Evolutionary conservation across 2,113 vertebrate species (phyloP), one percentile per base, ranked within the genome.

Genomic region (Ictidomys tridecemlineatus): DNA sequence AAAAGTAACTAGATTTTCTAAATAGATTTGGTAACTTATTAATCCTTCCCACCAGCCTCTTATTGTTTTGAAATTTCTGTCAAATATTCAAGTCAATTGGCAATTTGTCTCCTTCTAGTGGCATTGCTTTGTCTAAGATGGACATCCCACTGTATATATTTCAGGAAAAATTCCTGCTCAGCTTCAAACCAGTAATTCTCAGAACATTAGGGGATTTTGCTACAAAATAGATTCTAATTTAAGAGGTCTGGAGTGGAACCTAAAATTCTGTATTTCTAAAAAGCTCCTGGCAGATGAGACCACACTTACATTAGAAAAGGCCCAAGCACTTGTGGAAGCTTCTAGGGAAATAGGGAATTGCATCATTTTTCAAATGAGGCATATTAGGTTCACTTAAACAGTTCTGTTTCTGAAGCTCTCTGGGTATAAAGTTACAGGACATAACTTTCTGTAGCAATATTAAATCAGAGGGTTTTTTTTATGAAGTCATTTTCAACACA

Each of bases 181-280:
- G 11, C 18, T 72, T 96, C 37, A 78, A 94, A 91, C 42, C 30
- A 76, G 18, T 48, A 28, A 85, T 63, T 78, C n/a, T 91, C 85
- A 76, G 18, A 53, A 93, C 20, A 69, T 39, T 28, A 42, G 39
- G 51, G 34, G 26, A 73, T 61, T 79, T 78, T 82, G 12, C 70
- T 72, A 79, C 58, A 78, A 70, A 84, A 22, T 39, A 88, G 61
- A 79, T 85, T 85, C 14, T 78, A 67, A 69, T 61, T 79, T 30
- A 93, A 32, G 37, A 78, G 22, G 0, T 73, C 37, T 89, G 4
- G 34, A 85, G 16, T 48, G 7, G 17, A 92, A 17, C 8, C 48
- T 77, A 45, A 70, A 37, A 56, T 77, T 89, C 37, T 83, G 3
- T n/a, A 51, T 70, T 67, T 96, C n/a, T 88, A 39, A 88, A 5